A percentile compares a stretch with the other conserved stretches of the same genome.
Evolutionary conservation across 1,140 invertebrate genomes (phyloP).

Genomic region (Drosophila mauritiana): DNA sequence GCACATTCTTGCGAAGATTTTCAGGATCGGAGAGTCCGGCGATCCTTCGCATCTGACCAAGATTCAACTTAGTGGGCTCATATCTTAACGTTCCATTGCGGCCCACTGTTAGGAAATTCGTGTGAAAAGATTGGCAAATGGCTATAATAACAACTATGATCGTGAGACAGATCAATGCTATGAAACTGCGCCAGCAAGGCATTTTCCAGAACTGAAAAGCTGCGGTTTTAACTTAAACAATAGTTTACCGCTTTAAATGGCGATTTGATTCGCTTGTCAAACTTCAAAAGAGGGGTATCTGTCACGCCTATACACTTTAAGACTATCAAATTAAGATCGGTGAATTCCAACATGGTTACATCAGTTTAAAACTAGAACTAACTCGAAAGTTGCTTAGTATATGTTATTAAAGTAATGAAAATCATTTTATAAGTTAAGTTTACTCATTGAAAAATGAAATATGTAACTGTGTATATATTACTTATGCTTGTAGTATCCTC

Average conservation of each 20-base stretch:
- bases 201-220: slow-evolving; percentile 2
- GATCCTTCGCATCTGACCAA: neutral
- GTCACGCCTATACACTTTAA: no score
- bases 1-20: slow-evolving; percentile 87
- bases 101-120: neutral
- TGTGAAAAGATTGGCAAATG: neutral
- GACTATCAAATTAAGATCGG: no score
- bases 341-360: no score
- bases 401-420: no score
- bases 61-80: neutral
- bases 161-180: neutral
- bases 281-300: neutral
- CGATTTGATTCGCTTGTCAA: neutral
- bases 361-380: no score
- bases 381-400: neutral
- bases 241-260: neutral
- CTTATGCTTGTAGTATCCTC: no score
- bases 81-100: neutral
- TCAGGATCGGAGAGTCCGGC: slow-evolving; percentile 81
- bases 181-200: neutral
- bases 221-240: no score
- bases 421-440: no score
- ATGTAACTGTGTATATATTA: no score
- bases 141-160: neutral
- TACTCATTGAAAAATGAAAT: no score